Evolutionary conservation across 2,113 vertebrate genomes (phyloP).

Genomic region (Pelmatolapia mariae): DNA sequence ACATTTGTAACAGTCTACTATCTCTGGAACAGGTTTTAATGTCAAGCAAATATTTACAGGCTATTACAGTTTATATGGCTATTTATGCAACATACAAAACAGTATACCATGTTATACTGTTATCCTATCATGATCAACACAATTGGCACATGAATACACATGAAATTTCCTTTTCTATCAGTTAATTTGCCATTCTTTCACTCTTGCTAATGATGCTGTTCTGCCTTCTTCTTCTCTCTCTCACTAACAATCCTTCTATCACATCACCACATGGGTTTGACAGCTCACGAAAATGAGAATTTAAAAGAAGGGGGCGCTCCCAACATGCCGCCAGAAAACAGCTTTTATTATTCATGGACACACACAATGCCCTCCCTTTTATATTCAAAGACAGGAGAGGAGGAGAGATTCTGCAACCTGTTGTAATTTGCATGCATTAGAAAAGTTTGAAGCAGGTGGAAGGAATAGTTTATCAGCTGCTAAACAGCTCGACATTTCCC

Average conservation of each 20-base stretch:
- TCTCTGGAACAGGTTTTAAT: not conserved
- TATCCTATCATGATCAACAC: not conserved
- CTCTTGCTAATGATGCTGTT: not conserved
- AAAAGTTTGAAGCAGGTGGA: constrained; percentile 39
- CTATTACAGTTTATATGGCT: not conserved
- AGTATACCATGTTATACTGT: not conserved
- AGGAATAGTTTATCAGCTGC: constrained; percentile 36
- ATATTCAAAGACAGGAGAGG: constrained; percentile 10
- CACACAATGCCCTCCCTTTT: constrained; percentile 11
- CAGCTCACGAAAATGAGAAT: constrained; percentile 49
- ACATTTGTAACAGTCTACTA: not conserved
- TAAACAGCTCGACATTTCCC: not conserved
- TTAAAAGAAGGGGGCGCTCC: constrained; percentile 12
- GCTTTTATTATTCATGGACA: constrained; percentile 57
- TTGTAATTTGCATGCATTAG: constrained; percentile 22
- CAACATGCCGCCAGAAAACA: constrained; percentile 41
- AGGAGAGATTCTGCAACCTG: constrained; percentile 13
- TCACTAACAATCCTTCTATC: constrained; percentile 15
- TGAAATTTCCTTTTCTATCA: not conserved
- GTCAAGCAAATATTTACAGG: not conserved
- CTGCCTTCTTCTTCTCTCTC: not conserved
- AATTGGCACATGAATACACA: not conserved
- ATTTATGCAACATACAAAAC: not conserved
- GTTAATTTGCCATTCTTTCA: not conserved
- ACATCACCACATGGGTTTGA: constrained; percentile 39